Evolutionary conservation across 2,888 invertebrate species (phyloP).

Genomic region (Hermaeophaga mercurialis): DNA sequence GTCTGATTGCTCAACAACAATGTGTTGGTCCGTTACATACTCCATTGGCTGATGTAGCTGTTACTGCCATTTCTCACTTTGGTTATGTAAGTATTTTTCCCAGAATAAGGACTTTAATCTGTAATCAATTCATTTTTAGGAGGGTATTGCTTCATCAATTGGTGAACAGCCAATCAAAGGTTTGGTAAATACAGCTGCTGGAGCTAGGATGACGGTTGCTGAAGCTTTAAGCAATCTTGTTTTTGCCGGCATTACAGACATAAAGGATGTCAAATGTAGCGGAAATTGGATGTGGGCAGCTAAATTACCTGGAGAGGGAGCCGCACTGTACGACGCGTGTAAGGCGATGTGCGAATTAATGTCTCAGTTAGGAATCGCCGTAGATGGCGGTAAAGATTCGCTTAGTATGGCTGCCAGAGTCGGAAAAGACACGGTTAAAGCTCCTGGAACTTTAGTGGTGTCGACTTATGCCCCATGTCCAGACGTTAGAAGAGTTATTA

Average conservation of each 20-base stretch:
- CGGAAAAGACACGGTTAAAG: conserved; percentile 69
- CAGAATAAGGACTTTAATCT: too few species aligned
- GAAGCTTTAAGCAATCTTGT: conserved; percentile 94
- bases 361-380: conserved; percentile 79
- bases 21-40: conserved; percentile 97
- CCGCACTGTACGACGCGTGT: conserved; percentile 85
- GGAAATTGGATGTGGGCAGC: conserved; percentile 99
- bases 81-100: conserved; percentile 63
- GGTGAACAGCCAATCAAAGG: conserved; percentile 98
- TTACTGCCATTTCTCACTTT: conserved; percentile 85
- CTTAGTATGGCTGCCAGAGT: conserved; percentile 93
- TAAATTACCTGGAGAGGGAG: conserved; percentile 91
- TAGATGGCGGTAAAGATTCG: conserved; percentile 98
- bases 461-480: conserved; percentile 96
- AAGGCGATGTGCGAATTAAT: conserved; percentile 85
- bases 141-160: conserved; percentile 92
- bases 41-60: conserved; percentile 92
- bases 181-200: conserved; percentile 79
- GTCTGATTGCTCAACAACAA: conserved; percentile 95
- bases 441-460: conserved; percentile 91
- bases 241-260: conserved; percentile 68
- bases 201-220: conserved; percentile 92
- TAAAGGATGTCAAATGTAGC: conserved; percentile 93
- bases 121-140: too few species aligned
- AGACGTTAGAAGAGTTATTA: conserved; percentile 67